Conservation (phyloP, 1,140 invertebrate genomes). For the Ostrea denselamellosa region DNA sequence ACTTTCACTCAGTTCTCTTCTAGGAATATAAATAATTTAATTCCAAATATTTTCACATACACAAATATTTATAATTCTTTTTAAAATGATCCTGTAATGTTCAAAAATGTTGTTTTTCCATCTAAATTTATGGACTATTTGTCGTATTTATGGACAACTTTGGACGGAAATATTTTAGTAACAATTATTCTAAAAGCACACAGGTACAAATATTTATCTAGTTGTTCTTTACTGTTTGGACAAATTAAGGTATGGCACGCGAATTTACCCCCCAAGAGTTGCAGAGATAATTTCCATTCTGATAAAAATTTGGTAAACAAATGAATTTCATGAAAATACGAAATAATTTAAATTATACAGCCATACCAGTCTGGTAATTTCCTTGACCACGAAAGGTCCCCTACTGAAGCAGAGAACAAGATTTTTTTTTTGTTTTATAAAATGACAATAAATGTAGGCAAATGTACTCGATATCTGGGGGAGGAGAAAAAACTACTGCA, state of each 20-base stretch:
- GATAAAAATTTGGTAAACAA: not conserved
- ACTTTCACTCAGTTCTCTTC: not conserved
- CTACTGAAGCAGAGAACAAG: no score
- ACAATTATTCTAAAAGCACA: not conserved
- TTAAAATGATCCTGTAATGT: not conserved
- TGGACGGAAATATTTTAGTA: not conserved
- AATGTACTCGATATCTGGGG: no score
- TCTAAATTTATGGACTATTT: not conserved
- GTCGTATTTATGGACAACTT: not conserved
- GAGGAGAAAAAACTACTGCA: no score
- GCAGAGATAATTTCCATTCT: not conserved
- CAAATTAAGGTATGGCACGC: conserved; percentile 19
- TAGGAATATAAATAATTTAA: not conserved
- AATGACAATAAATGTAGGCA: no score
- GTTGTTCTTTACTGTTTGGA: conserved; percentile 6
- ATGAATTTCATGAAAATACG: not conserved
- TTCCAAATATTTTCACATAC: not conserved
- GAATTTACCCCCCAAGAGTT: not conserved
- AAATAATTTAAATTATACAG: no score
- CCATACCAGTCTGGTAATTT: no score
- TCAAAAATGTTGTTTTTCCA: not conserved
- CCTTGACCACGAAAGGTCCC: no score
- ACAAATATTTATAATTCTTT: not conserved
- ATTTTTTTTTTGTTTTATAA: no score
- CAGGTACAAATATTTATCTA: conserved; percentile 5